phyloP scores from a whole-genome alignment of 2,888 invertebrate genomes.

The Ephialtes manifestator region DNA sequence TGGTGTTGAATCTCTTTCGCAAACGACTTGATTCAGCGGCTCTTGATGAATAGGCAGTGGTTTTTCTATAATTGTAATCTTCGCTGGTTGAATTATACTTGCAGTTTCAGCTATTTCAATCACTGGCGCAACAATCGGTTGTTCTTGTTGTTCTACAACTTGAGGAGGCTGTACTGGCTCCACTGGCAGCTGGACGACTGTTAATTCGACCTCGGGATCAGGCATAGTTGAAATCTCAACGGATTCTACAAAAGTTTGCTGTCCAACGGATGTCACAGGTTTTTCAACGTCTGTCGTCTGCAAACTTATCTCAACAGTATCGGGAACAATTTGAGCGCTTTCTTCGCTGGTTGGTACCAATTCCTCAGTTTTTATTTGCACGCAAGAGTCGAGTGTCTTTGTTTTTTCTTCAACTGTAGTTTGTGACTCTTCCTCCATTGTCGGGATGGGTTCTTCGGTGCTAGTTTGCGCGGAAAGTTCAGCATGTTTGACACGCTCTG shows the following conservation, averaged over 20 bases:
- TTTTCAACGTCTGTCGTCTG: conserved; percentile 72
- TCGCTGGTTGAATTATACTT: neutral
- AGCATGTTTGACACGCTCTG: conserved; percentile 44
- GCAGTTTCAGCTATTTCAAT: neutral
- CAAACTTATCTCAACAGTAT: conserved; percentile 75
- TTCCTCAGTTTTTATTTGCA: conserved; percentile 78
- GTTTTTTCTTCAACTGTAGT: conserved; percentile 75
- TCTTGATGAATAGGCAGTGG: conserved; percentile 32
- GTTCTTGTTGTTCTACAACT: neutral
- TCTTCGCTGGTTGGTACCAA: conserved; percentile 77
- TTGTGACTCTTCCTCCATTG: conserved; percentile 80
- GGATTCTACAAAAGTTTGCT: conserved; percentile 63
- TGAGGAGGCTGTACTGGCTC: conserved; percentile 17
- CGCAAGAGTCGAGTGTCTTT: conserved; percentile 77
- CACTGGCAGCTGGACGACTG: conserved; percentile 74
- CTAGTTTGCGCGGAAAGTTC: conserved; percentile 75
- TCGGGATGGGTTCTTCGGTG: conserved; percentile 81
- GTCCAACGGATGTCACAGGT: conserved; percentile 43
- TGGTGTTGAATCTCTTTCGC: conserved; percentile 75
- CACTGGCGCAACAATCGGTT: neutral
- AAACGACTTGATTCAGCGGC: conserved; percentile 36
- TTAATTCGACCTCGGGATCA: conserved; percentile 35
- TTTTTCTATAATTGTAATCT: conserved; percentile 44
- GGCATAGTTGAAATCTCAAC: conserved; percentile 57
- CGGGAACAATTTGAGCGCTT: conserved; percentile 81